Percentiles rank a stretch among this genome's conserved stretches.
Conservation (phyloP, 1,140 invertebrate species). For the Heliconius hewitsoni region DNA sequence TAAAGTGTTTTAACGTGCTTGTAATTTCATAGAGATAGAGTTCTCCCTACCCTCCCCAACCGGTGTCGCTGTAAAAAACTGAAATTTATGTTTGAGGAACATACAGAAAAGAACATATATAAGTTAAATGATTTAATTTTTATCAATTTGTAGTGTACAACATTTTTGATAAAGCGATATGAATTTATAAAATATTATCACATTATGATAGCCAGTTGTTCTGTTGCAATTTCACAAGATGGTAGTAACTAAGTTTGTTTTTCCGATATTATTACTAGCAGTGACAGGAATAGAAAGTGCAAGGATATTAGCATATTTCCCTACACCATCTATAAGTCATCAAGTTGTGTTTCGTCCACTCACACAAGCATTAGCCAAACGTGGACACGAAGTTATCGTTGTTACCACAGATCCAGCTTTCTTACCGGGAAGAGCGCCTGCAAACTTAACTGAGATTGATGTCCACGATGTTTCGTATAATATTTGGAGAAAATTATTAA, state of each 20-base stretch:
- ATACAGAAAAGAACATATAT: too few relatives aligned
- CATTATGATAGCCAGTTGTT: background rate
- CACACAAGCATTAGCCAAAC: constrained; percentile 57
- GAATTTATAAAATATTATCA: background rate
- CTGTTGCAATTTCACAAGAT: background rate
- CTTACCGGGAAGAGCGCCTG: constrained; percentile 44
- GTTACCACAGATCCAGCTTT: constrained; percentile 50
- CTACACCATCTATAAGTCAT: constrained; percentile 53
- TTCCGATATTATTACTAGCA: constrained; percentile 64
- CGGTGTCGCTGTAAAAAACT: too few relatives aligned
- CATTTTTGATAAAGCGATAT: background rate
- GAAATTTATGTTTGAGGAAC: too few relatives aligned
- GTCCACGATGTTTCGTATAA: constrained; percentile 49
- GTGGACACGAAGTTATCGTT: constrained; percentile 74
- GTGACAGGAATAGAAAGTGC: background rate
- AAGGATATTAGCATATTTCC: constrained; percentile 53
- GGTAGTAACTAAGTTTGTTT: constrained; percentile 5
- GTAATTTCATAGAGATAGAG: too few relatives aligned
- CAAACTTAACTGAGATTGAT: constrained; percentile 39
- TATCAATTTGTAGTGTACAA: background rate
- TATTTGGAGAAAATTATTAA: constrained; percentile 41
- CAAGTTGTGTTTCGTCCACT: background rate
- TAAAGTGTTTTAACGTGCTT: too few relatives aligned
- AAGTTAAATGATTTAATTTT: background rate
- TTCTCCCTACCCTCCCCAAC: too few relatives aligned